phyloP scores from a whole-genome alignment of 2,888 invertebrate species.

The Catocala nupta region DNA sequence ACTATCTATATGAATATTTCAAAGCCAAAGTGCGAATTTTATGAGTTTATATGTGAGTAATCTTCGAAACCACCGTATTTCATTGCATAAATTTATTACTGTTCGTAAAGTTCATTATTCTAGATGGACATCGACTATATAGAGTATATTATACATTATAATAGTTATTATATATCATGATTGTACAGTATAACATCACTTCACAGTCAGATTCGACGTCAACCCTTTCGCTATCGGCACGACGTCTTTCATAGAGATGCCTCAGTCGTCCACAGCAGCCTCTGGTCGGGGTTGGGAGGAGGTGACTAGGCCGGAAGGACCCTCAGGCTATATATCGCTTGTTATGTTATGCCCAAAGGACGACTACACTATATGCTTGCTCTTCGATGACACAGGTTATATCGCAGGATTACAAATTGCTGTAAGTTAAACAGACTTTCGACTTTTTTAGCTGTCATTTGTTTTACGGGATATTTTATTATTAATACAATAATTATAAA shows the following conservation, averaged over 20 bases:
- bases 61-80: too few species aligned
- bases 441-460: background rate
- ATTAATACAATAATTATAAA: too few species aligned
- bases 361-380: conserved; percentile 31
- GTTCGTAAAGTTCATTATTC: too few species aligned
- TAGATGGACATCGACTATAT: too few species aligned
- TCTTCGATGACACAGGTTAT: conserved; percentile 32
- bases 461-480: too few species aligned
- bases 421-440: conserved; percentile 20
- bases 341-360: conserved; percentile 22
- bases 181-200: background rate
- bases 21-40: too few species aligned
- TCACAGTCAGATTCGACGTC: conserved; percentile 37
- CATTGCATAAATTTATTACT: too few species aligned
- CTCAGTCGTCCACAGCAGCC: conserved; percentile 14
- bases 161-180: background rate
- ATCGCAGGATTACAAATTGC: conserved; percentile 40
- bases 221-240: conserved; percentile 26
- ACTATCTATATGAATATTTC: too few species aligned
- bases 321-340: conserved; percentile 14
- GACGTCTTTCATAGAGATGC: conserved; percentile 30
- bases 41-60: too few species aligned
- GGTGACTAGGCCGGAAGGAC: conserved; percentile 1
- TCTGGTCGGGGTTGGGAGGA: conserved; percentile 20
- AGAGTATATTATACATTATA: too few species aligned